Conservation (phyloP, 2,113 vertebrate genomes). For the Pteronura brasiliensis region DNA sequence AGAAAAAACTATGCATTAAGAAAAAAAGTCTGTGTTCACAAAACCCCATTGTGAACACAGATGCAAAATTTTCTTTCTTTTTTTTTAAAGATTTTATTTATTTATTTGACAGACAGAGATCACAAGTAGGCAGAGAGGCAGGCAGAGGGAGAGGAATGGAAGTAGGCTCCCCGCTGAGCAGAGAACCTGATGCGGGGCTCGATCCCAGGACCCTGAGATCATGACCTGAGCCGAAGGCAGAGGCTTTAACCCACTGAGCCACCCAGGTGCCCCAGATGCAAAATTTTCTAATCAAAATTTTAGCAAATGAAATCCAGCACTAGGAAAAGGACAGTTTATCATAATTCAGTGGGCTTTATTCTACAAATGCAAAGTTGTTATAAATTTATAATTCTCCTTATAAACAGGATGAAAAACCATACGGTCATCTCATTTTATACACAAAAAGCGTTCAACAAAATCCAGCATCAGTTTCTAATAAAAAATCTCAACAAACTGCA, state of each 20-base stretch:
- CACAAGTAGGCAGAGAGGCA: too few relatives aligned
- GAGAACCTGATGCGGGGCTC: too few relatives aligned
- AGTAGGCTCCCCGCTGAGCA: too few relatives aligned
- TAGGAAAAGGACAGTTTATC: background rate
- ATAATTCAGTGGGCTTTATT: background rate
- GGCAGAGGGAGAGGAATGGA: too few relatives aligned
- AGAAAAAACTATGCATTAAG: background rate
- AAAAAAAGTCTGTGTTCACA: background rate
- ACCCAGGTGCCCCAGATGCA: too few relatives aligned
- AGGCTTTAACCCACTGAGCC: too few relatives aligned
- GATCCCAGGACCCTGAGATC: too few relatives aligned
- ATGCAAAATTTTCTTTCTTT: background rate
- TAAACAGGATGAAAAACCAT: background rate
- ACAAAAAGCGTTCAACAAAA: background rate
- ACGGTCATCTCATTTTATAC: background rate
- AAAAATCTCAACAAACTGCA: background rate
- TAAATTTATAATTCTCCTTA: background rate
- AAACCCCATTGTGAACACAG: background rate
- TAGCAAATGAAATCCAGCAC: background rate
- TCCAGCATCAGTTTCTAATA: background rate
- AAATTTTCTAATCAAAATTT: background rate
- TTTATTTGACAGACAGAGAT: too few relatives aligned
- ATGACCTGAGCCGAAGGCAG: too few relatives aligned
- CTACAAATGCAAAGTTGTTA: background rate
- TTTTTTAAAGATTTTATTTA: too few relatives aligned